Conservation (phyloP, 2,888 invertebrate genomes). For the Zhuqinia jingwanae region DNA sequence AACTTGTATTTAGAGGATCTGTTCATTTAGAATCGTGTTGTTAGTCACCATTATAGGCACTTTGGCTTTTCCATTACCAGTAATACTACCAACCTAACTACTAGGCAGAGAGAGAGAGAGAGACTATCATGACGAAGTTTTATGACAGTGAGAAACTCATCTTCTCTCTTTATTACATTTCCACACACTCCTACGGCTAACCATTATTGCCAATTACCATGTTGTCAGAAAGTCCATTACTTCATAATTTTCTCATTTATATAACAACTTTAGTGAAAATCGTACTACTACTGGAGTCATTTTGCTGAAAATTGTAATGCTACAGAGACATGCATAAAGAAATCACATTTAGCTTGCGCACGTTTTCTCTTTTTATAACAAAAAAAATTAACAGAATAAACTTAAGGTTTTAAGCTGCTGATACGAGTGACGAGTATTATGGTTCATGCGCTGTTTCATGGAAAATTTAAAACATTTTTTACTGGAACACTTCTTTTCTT, state of each 20-base stretch:
- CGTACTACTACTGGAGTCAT: conserved; percentile 39
- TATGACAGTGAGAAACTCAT: conserved; percentile 72
- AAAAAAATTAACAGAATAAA: no score
- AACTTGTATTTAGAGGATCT: conserved; percentile 69
- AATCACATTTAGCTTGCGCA: no score
- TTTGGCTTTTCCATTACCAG: conserved; percentile 48
- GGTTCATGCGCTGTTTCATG: no score
- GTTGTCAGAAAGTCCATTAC: conserved; percentile 75
- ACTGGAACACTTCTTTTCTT: no score
- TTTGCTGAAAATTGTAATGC: conserved; percentile 52
- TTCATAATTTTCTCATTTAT: conserved; percentile 72
- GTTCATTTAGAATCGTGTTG: conserved; percentile 61
- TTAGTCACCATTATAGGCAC: conserved; percentile 63
- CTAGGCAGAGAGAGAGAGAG: not conserved
- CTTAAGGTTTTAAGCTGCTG: no score
- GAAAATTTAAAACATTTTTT: no score
- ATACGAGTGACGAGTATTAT: no score
- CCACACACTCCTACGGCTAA: conserved; percentile 74
- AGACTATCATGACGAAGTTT: conserved; percentile 51
- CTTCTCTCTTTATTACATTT: conserved; percentile 71
- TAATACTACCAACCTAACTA: not conserved
- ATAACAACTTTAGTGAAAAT: conserved; percentile 35
- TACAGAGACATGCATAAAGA: not conserved
- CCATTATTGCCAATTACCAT: conserved; percentile 77
- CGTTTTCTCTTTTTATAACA: no score